Evolutionary conservation across 2,797 vertebrate species (phyloP).

Genomic region (Microhierax caerulescens): DNA sequence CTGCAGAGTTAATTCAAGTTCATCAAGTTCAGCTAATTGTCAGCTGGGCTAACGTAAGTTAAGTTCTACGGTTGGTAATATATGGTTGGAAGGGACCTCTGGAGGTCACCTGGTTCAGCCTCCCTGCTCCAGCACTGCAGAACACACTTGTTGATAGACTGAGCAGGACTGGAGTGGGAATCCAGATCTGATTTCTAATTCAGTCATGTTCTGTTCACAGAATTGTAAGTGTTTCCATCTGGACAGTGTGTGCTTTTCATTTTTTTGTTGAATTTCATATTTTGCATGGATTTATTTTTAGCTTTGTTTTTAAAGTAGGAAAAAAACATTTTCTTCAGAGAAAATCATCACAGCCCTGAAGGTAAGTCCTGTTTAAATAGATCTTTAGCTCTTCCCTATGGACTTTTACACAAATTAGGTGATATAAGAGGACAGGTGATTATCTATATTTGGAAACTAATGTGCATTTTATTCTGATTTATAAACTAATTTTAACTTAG

Average conservation of each 20-base stretch:
- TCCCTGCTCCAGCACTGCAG: too few relatives aligned
- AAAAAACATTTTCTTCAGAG: neutral
- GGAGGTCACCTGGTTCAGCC: neutral
- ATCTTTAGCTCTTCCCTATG: neutral
- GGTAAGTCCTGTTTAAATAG: neutral
- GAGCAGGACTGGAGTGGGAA: neutral
- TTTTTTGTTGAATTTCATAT: neutral
- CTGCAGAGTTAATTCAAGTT: neutral
- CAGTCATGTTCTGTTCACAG: neutral
- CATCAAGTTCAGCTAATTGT: too few relatives aligned
- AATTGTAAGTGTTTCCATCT: neutral
- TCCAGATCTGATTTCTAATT: neutral
- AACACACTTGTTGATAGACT: neutral
- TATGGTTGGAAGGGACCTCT: neutral
- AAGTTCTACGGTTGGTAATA: neutral
- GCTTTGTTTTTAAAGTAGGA: neutral
- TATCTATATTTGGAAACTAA: neutral
- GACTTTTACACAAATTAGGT: neutral
- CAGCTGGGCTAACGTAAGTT: neutral
- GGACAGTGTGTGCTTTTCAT: neutral
- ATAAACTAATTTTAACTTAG: neutral
- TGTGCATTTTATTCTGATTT: neutral
- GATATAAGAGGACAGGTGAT: neutral
- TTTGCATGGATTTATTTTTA: neutral
- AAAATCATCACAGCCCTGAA: neutral